Conservation (phyloP, 2,888 invertebrate genomes). For the Empis livida region DNA sequence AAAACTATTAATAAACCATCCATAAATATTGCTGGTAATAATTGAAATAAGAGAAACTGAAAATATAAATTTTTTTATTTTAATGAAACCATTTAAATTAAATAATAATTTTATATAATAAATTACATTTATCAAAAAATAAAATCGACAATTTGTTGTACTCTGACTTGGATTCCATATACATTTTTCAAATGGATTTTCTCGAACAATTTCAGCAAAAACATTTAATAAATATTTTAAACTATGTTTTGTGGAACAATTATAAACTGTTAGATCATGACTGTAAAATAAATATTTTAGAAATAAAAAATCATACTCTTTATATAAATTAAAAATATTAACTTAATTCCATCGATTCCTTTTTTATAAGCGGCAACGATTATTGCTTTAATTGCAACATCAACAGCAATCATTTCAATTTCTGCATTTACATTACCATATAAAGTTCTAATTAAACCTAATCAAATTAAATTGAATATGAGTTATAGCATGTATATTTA, state of each 20-base stretch:
- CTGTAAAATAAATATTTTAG: not conserved
- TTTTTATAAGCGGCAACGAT: slow-evolving; percentile 57
- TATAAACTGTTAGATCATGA: not conserved
- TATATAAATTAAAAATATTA: not conserved
- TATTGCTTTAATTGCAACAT: slow-evolving; percentile 59
- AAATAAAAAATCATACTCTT: not conserved
- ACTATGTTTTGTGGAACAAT: not conserved
- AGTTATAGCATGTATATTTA: too few species aligned
- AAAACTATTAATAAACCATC: not conserved
- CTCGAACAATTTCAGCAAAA: not conserved
- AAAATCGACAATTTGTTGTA: not conserved
- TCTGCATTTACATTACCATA: slow-evolving; percentile 45
- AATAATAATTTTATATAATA: not conserved
- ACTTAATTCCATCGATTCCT: slow-evolving; percentile 31
- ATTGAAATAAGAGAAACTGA: not conserved
- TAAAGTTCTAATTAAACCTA: slow-evolving; percentile 55
- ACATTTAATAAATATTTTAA: not conserved
- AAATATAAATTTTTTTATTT: too few species aligned
- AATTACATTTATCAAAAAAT: not conserved
- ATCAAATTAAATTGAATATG: too few species aligned
- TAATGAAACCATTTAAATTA: too few species aligned
- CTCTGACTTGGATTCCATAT: not conserved
- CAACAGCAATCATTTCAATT: slow-evolving; percentile 72
- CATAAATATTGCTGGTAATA: not conserved
- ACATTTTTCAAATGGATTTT: not conserved